Evolutionary conservation across 2,797 vertebrate genomes (phyloP), one percentile per base, ranked within the genome.

Genomic region (Fistularia tabacaria): DNA sequence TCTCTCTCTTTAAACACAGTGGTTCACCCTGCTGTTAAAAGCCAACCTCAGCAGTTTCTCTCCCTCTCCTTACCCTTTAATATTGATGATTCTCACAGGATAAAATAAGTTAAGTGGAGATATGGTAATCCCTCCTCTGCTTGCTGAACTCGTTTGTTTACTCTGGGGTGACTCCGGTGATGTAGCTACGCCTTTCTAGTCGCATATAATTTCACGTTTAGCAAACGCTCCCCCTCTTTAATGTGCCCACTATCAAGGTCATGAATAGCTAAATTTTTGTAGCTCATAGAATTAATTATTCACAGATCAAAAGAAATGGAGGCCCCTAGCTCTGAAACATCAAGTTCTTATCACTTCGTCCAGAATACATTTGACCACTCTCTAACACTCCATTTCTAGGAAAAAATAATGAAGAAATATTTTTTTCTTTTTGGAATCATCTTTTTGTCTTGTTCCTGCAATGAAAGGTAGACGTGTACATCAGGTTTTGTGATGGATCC

Each of bases 11-110:
- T 89, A 88, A 89, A 90, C 78, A 88, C 83, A 80, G 84, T 82
- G 77, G 85, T 87, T 90, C 87, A 82, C 85, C 85, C 85, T 83
- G 82, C 80, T 82, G 84, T 69, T 85, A 88, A 88, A 90, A 89
- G 76, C 78, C 85, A 78, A 84, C 77, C 77, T 91, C 90, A 92
- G 91, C 90, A 90, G 76, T 90, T 91, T 87, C 74, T 76, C 81
- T 81, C 77, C 79, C 76, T 85, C 84, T 85, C 84, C 83, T 87
- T 82, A 88, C 77, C 83, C 77, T 90, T 90, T 91, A 91, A 90
- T 92, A 91, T 91, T 91, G 89, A 91, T 91, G 89, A 91, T 90
- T 91, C 90, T 91, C 89, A 90, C 88, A 90, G 88, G 89, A 92
- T 92, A 88, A 90, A 90, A 88, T 90, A 88, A 88, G 87, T 90